A percentile compares a stretch with the other conserved stretches of the same genome.
phyloP scores from a whole-genome alignment of 2,888 invertebrate genomes.

The Nemoura dubitans region DNA sequence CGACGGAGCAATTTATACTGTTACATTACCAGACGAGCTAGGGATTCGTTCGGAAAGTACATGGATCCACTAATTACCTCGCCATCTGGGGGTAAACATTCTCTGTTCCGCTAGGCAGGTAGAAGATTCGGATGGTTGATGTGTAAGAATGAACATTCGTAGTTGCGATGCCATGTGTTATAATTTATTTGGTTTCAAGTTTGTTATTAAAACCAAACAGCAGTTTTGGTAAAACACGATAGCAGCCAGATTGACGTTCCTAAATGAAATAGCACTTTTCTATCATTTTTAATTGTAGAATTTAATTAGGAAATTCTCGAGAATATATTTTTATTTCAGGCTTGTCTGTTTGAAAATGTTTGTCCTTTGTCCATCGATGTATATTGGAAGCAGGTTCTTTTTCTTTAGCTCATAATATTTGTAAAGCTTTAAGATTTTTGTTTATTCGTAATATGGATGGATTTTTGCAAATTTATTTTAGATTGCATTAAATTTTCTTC shows the following conservation, averaged over 20 bases:
- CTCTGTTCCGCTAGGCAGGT: background rate
- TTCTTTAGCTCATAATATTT: background rate
- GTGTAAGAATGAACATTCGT: background rate
- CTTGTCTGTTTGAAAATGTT: background rate
- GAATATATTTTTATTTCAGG: background rate
- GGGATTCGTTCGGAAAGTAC: slow-evolving; percentile 8
- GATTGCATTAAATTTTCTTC: background rate
- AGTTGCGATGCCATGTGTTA: background rate
- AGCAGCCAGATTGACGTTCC: too few relatives aligned
- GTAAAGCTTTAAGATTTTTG: background rate
- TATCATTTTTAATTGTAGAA: too few relatives aligned
- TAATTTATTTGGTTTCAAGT: too few relatives aligned
- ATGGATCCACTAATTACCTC: slow-evolving; percentile 3
- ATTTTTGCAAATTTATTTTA: background rate
- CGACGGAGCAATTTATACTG: slow-evolving; percentile 5
- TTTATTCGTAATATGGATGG: background rate
- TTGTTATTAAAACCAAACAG: too few relatives aligned
- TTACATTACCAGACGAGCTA: background rate
- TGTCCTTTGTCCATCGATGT: background rate
- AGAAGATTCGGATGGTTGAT: background rate
- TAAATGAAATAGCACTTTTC: too few relatives aligned
- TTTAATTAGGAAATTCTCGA: too few relatives aligned
- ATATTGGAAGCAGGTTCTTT: background rate
- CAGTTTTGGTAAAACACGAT: too few relatives aligned
- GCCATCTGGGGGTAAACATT: slow-evolving; percentile 13